Percentiles rank a stretch among this genome's conserved stretches.
phyloP scores from a whole-genome alignment of 2,113 vertebrate species.

The Poeciliopsis occidentalis region DNA sequence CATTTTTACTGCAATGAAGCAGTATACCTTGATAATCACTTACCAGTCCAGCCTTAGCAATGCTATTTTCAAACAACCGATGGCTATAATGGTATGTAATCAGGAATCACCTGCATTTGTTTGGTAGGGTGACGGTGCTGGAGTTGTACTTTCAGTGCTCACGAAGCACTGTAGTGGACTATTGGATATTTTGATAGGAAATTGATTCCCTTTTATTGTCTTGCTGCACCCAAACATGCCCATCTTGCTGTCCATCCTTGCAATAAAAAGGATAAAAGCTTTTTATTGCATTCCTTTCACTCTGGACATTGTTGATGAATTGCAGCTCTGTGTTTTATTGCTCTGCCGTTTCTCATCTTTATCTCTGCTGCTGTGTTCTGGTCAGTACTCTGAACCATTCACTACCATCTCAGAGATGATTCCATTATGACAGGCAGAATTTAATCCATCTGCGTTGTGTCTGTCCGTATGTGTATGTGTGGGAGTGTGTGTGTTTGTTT shows the following conservation, averaged over 20 bases:
- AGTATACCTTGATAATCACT: background rate
- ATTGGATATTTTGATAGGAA: slow-evolving; percentile 31
- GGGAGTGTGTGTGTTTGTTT: background rate
- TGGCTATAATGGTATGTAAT: slow-evolving; percentile 3
- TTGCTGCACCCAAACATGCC: slow-evolving; percentile 11
- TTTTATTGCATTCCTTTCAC: slow-evolving; percentile 28
- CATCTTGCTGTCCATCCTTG: slow-evolving; percentile 24
- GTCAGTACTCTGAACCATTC: slow-evolving; percentile 55
- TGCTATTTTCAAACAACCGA: background rate
- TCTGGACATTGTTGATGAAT: slow-evolving; percentile 60
- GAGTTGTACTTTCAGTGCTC: background rate
- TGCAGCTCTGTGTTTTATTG: slow-evolving; percentile 59
- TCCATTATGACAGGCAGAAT: slow-evolving; percentile 58
- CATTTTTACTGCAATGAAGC: too few relatives aligned
- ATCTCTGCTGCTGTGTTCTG: slow-evolving; percentile 48
- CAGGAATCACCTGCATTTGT: slow-evolving; percentile 1
- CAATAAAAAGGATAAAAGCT: slow-evolving; percentile 37
- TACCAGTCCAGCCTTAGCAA: background rate
- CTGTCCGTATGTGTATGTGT: background rate
- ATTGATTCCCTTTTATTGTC: slow-evolving; percentile 31
- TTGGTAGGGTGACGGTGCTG: slow-evolving; percentile 11
- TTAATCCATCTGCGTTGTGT: slow-evolving; percentile 46
- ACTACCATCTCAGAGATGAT: slow-evolving; percentile 58
- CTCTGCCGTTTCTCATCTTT: slow-evolving; percentile 60
- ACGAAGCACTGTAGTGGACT: background rate